These are phyloP conservation scores for Malurus leucopterus DNA, from an alignment of 2,797 vertebrate species.

Conservation along the genomic window DNA sequence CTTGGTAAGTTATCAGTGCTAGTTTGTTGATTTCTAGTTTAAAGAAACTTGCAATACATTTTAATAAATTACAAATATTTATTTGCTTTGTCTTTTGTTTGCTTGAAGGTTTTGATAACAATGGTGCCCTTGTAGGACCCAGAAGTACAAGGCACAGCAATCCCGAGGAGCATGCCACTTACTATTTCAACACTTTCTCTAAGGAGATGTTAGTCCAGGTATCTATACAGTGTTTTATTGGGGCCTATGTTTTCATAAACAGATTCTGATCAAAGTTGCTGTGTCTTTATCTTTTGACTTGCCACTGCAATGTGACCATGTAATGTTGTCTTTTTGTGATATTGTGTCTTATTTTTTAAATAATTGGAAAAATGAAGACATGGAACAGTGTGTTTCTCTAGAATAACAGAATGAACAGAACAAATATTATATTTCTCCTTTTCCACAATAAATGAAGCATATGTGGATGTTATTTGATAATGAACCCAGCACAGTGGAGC, in stretches of 20 bases:
- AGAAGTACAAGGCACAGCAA: slow-evolving; percentile 94
- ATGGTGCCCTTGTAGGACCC: slow-evolving; percentile 87
- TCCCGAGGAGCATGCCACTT: slow-evolving; percentile 92
- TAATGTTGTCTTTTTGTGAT: background rate
- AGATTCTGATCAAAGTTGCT: background rate
- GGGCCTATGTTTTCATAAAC: background rate
- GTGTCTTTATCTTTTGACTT: background rate
- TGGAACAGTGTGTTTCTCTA: background rate
- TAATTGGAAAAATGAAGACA: background rate
- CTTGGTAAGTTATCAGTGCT: slow-evolving; percentile 84
- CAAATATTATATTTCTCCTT: background rate
- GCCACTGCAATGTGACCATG: background rate
- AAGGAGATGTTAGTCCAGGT: slow-evolving; percentile 97
- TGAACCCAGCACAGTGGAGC: background rate
- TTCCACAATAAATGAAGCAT: background rate
- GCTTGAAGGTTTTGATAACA: slow-evolving; percentile 92
- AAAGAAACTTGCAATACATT: slow-evolving; percentile 42
- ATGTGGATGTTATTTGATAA: background rate
- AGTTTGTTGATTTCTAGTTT: slow-evolving; percentile 53
- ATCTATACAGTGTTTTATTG: background rate
- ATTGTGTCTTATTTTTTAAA: background rate
- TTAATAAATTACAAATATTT: slow-evolving; percentile 5
- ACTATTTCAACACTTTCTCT: slow-evolving; percentile 95
- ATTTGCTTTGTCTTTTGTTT: slow-evolving; percentile 58
- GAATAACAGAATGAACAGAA: background rate